Evolutionary conservation across 35 echinoderm and acorn worm genomes (phyloP).

Genomic region (Acanthaster planci): DNA sequence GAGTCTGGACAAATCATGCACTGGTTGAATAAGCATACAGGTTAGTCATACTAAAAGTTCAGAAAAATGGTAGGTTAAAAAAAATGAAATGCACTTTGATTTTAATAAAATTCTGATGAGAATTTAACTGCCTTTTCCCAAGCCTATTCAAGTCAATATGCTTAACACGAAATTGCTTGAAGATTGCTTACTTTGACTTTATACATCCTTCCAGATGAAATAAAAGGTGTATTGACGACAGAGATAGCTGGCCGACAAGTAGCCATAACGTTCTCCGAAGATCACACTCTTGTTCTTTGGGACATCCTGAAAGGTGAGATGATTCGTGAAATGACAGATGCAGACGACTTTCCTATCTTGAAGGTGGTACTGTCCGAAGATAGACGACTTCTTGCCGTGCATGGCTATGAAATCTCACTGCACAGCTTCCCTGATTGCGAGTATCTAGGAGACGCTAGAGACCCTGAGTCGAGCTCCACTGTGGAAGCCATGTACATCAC

Average conservation of each 20-base stretch:
- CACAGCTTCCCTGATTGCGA: conserved; percentile 14
- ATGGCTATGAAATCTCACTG: conserved; percentile 9
- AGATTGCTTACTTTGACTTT: neutral
- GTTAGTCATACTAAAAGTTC: neutral
- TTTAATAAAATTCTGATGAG: too few species aligned
- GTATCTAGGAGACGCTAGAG: neutral
- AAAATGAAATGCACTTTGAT: too few species aligned
- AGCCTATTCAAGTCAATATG: neutral
- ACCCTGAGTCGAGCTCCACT: conserved; percentile 29
- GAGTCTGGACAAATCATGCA: conserved; percentile 25
- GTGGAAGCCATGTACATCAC: neutral
- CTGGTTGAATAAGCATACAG: conserved; percentile 30
- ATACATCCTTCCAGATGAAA: neutral
- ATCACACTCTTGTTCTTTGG: conserved; percentile 27
- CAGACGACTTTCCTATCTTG: neutral
- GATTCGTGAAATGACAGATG: neutral
- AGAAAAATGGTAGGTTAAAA: too few species aligned
- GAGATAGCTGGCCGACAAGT: conserved; percentile 28
- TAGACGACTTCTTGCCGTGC: conserved; percentile 11
- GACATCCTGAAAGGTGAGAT: conserved; percentile 28
- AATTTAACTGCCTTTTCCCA: too few species aligned
- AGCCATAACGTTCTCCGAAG: conserved; percentile 30
- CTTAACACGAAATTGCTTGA: neutral
- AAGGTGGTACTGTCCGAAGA: conserved; percentile 2
- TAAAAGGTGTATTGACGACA: conserved; percentile 16